Evolutionary conservation across 1,140 invertebrate species (phyloP).

Genomic region (Penaeus japonicus): DNA sequence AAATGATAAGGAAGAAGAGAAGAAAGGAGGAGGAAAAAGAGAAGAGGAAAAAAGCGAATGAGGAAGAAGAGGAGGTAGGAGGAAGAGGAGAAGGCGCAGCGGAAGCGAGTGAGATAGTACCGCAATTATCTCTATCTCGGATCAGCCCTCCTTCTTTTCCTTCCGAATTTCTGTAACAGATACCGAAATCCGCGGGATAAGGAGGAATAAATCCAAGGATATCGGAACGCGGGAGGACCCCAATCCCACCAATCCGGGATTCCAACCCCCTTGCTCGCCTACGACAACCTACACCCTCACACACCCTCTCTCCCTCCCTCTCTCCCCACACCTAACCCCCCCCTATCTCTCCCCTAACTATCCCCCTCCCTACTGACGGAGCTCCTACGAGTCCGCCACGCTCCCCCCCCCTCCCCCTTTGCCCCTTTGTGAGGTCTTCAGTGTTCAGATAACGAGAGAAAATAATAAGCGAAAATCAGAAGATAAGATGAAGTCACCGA

Average conservation of each 20-base stretch:
- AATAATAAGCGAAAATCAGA: not conserved
- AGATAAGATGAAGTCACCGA: not conserved
- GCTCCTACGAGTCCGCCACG: too few relatives aligned
- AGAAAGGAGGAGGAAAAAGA: not conserved
- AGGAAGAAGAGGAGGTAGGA: not conserved
- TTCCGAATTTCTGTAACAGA: not conserved
- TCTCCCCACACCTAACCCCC: too few relatives aligned
- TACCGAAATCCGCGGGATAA: not conserved
- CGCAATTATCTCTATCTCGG: not conserved
- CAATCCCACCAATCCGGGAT: slow-evolving; percentile 1
- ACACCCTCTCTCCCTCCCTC: too few relatives aligned
- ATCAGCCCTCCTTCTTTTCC: not conserved
- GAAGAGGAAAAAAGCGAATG: too few relatives aligned
- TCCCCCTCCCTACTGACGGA: too few relatives aligned
- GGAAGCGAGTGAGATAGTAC: not conserved
- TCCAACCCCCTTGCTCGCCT: not conserved
- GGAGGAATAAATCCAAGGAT: slow-evolving; percentile 26
- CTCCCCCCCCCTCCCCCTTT: too few relatives aligned
- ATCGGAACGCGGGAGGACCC: not conserved
- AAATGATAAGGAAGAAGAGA: too few relatives aligned
- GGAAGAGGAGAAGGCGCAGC: not conserved
- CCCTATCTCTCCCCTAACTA: too few relatives aligned
- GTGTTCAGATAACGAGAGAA: not conserved
- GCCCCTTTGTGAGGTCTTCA: too few relatives aligned
- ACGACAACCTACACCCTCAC: too few relatives aligned